Evolutionary conservation across 2,797 vertebrate species (phyloP).

Genomic region (Macropodus opercularis): DNA sequence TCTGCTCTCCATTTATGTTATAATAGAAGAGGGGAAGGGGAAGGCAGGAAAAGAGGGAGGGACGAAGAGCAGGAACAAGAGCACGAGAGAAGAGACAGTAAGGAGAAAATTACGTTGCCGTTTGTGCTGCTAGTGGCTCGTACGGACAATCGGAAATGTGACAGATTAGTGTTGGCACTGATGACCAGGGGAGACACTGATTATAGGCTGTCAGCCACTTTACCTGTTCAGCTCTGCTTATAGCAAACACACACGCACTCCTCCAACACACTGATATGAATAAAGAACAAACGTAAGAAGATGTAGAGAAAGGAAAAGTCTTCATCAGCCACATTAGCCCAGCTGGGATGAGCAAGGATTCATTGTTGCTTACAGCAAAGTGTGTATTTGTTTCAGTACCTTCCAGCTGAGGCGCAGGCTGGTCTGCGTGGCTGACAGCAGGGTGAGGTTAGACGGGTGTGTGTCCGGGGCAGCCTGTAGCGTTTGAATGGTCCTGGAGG

Average conservation of each 20-base stretch:
- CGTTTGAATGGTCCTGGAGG: constrained; percentile 92
- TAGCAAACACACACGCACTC: constrained; percentile 20
- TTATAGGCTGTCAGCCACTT: constrained; percentile 62
- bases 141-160: constrained; percentile 59
- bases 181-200: constrained; percentile 69
- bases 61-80: constrained; percentile 38
- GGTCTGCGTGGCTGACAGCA: constrained; percentile 90
- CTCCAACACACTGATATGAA: constrained; percentile 6
- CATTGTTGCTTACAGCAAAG: background rate
- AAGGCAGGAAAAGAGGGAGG: constrained; percentile 29
- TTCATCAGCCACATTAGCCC: constrained; percentile 15
- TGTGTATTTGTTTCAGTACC: constrained; percentile 67
- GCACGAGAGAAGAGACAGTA: constrained; percentile 48
- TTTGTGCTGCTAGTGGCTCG: constrained; percentile 55
- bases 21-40: constrained; percentile 55
- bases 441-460: constrained; percentile 85
- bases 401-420: constrained; percentile 91
- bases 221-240: constrained; percentile 50
- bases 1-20: constrained; percentile 72
- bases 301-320: constrained; percentile 14
- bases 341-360: constrained; percentile 15
- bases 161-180: constrained; percentile 67
- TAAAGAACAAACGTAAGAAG: constrained; percentile 9
- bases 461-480: constrained; percentile 91
- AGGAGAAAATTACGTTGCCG: constrained; percentile 66